Percentiles rank a stretch among this genome's conserved stretches.
phyloP scores from a whole-genome alignment of 2,797 vertebrate species.

The Poeciliopsis paucimaculata region DNA sequence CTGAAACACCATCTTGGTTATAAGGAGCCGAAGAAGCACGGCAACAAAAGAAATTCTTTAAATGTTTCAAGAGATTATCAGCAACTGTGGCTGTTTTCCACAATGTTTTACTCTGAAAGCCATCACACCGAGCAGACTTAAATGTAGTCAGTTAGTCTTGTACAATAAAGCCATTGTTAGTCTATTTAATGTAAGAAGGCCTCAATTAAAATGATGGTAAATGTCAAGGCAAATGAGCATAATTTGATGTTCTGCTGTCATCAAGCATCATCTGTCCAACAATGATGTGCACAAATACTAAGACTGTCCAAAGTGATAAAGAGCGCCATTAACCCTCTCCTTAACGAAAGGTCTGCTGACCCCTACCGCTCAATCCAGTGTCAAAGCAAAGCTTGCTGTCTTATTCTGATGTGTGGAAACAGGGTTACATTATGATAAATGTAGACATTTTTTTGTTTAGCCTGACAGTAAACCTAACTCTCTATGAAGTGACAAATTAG shows the following conservation, averaged over 20 bases:
- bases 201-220: neutral
- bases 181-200: neutral
- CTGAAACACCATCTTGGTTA: neutral
- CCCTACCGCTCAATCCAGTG: neutral
- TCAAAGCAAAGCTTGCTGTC: neutral
- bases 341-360: neutral
- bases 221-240: neutral
- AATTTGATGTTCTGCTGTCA: neutral
- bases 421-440: neutral
- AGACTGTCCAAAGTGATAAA: slow-evolving; percentile 2
- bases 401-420: slow-evolving; percentile 1
- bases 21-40: neutral
- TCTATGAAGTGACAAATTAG: neutral
- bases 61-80: neutral
- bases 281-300: slow-evolving; percentile 3
- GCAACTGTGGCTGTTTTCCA: neutral
- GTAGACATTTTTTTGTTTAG: neutral
- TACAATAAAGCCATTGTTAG: slow-evolving; percentile 5
- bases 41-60: neutral
- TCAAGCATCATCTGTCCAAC: neutral
- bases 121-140: neutral
- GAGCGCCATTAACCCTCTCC: neutral
- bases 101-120: neutral
- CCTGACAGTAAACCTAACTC: neutral
- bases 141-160: neutral